Conservation (phyloP, 1,140 invertebrate species). For the Leptinotarsa lineolata region DNA sequence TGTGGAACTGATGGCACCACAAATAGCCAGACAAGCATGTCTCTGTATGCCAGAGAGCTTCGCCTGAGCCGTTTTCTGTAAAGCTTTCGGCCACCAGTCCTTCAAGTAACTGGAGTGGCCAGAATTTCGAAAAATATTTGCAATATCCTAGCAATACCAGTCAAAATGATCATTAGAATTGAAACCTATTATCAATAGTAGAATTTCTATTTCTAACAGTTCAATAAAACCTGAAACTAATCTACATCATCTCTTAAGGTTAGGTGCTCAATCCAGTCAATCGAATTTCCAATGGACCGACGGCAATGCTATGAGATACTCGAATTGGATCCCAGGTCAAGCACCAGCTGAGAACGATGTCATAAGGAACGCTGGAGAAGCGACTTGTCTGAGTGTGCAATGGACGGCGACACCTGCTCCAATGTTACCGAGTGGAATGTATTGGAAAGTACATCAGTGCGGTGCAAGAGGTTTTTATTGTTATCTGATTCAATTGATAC, state of each 20-base stretch:
- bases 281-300: conserved; percentile 62
- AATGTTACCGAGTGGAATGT: conserved; percentile 65
- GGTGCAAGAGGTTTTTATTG: conserved; percentile 5
- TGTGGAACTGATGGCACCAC: no score
- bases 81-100: no score
- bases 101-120: no score
- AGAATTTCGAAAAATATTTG: no score
- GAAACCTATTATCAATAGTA: no score
- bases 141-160: no score
- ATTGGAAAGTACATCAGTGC: conserved; percentile 60
- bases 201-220: no score
- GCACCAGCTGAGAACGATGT: conserved; percentile 49
- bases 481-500: background rate
- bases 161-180: no score
- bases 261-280: conserved; percentile 51
- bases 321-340: conserved; percentile 63
- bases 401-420: conserved; percentile 65
- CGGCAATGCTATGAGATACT: conserved; percentile 60
- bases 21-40: no score
- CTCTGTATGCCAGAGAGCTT: no score
- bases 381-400: conserved; percentile 64
- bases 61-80: no score
- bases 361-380: conserved; percentile 50
- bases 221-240: background rate
- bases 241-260: conserved; percentile 21